Evolutionary conservation across 2,888 invertebrate species (phyloP).

Genomic region (Ennomos erosarius): DNA sequence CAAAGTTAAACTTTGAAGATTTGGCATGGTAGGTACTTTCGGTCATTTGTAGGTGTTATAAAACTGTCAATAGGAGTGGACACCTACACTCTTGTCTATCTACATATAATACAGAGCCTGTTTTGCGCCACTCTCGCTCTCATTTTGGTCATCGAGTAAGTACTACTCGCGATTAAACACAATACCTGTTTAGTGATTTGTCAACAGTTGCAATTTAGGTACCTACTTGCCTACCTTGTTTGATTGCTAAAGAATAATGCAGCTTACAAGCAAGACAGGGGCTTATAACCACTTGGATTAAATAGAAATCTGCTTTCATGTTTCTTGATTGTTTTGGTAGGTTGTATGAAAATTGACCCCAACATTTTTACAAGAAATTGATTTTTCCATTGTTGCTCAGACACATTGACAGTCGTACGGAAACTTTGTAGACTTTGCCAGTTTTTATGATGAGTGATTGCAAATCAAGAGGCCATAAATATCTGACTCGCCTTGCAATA

Average conservation of each 20-base stretch:
- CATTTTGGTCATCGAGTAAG: constrained; percentile 50
- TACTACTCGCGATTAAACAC: constrained; percentile 18
- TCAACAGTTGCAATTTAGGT: constrained; percentile 14
- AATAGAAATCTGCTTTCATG: too few species aligned
- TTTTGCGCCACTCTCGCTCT: constrained; percentile 58
- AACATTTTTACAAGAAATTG: too few species aligned
- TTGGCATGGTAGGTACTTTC: constrained; percentile 8
- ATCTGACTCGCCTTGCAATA: constrained; percentile 18
- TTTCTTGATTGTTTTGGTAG: too few species aligned
- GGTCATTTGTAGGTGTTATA: constrained; percentile 27
- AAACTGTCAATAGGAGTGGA: constrained; percentile 37
- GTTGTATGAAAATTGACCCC: too few species aligned
- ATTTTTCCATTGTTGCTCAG: too few species aligned
- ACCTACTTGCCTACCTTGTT: not conserved
- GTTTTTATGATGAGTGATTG: constrained; percentile 2
- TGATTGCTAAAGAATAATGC: not conserved
- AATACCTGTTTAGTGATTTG: constrained; percentile 27
- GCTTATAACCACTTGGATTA: too few species aligned
- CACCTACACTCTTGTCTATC: constrained; percentile 41
- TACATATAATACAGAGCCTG: constrained; percentile 41
- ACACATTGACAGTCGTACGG: too few species aligned
- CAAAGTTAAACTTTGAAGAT: not conserved
- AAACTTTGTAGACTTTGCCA: not conserved
- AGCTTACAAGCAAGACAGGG: too few species aligned
- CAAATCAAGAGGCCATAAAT: constrained; percentile 12